phyloP scores from a whole-genome alignment of 1,140 invertebrate species.

The Pseudomyrmex dendroicus region DNA sequence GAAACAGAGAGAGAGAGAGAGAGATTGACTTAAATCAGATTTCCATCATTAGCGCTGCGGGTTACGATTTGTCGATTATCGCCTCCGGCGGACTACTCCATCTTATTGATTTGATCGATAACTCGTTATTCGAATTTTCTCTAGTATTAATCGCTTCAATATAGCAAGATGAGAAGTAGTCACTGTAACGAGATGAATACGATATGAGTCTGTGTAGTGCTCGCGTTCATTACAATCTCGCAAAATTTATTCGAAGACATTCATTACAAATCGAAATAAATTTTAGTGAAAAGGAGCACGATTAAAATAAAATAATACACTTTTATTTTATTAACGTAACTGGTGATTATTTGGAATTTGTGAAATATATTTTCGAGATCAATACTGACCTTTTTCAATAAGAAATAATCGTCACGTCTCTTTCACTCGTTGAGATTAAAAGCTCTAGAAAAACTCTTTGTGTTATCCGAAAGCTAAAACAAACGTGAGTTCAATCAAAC shows the following conservation, averaged over 20 bases:
- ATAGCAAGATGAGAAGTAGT: neutral
- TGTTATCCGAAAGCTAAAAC: slow-evolving; percentile 23
- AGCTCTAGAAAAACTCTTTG: slow-evolving; percentile 37
- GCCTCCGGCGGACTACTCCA: slow-evolving; percentile 9
- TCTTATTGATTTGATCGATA: slow-evolving; percentile 56
- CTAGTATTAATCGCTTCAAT: slow-evolving; percentile 29
- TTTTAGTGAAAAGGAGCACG: neutral
- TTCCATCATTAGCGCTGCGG: slow-evolving; percentile 23
- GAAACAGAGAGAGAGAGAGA: slow-evolving; percentile 9
- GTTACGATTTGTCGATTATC: slow-evolving; percentile 44
- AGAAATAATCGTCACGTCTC: slow-evolving; percentile 14
- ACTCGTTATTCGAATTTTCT: slow-evolving; percentile 52
- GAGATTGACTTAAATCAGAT: slow-evolving; percentile 45
- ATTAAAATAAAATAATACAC: slow-evolving; percentile 16
- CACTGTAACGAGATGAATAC: slow-evolving; percentile 3
- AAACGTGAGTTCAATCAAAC: slow-evolving; percentile 40
- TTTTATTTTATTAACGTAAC: neutral
- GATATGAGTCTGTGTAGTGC: neutral
- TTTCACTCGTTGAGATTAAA: slow-evolving; percentile 22
- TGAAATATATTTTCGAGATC: neutral
- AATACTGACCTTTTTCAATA: slow-evolving; percentile 27
- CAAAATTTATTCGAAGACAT: neutral
- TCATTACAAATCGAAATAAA: neutral
- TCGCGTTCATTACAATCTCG: neutral
- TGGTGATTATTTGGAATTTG: neutral